Percentiles rank a stretch among this genome's conserved stretches.
Evolutionary conservation across 2,797 vertebrate genomes (phyloP).

Genomic region (Tragelaphus eurycerus): DNA sequence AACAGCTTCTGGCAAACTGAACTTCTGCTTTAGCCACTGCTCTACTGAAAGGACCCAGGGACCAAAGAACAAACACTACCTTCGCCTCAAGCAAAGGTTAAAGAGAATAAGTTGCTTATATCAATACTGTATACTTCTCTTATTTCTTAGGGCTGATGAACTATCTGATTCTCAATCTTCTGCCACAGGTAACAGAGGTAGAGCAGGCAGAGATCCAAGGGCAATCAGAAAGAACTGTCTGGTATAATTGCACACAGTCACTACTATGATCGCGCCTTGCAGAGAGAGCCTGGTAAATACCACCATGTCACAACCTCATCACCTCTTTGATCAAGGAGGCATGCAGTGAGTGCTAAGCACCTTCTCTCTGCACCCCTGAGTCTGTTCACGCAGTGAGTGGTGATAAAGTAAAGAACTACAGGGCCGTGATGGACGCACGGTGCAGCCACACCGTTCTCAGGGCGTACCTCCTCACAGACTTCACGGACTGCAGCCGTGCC

Average conservation of each 20-base stretch:
- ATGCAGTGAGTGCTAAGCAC: not conserved
- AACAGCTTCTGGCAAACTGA: not conserved
- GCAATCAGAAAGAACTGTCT: not conserved
- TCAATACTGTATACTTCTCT: not conserved
- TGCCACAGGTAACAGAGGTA: not conserved
- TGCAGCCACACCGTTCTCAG: accelerated
- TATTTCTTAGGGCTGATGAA: not conserved
- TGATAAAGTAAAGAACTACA: not conserved
- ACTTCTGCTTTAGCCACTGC: not conserved
- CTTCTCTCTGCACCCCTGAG: not conserved
- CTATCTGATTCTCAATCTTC: not conserved
- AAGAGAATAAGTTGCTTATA: not conserved
- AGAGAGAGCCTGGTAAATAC: not conserved
- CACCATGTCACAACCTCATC: not conserved
- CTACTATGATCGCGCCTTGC: not conserved
- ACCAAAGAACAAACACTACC: not conserved
- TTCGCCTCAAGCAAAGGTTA: not conserved
- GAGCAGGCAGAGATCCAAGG: not conserved
- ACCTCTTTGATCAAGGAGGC: not conserved
- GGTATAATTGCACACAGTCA: not conserved
- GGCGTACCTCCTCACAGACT: constrained; percentile 98
- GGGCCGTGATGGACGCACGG: not conserved
- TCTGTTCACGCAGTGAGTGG: not conserved
- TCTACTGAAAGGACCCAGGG: not conserved
- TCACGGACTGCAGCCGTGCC: constrained; percentile 93